Evolutionary conservation across 2,888 invertebrate genomes (phyloP).

Genomic region (Sinotaia quadrata): DNA sequence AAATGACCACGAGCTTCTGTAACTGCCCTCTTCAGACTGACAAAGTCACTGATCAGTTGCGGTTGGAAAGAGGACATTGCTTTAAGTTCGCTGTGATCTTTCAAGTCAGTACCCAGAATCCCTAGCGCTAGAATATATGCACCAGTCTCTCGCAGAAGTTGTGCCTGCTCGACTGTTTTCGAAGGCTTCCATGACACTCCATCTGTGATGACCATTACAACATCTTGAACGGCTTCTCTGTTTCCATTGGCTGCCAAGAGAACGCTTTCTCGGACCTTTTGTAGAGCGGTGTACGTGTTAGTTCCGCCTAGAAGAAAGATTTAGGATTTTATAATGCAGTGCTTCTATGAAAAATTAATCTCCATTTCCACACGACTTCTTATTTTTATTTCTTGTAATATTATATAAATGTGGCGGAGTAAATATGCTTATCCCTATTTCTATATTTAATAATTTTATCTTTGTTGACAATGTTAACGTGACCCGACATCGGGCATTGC

Average conservation of each 20-base stretch:
- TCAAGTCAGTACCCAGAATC: background rate
- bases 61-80: background rate
- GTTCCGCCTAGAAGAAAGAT: conserved; percentile 7
- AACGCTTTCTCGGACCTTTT: background rate
- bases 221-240: conserved; percentile 3
- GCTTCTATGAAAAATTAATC: too few relatives aligned
- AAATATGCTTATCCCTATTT: too few relatives aligned
- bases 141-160: background rate
- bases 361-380: too few relatives aligned
- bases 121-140: background rate
- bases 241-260: background rate
- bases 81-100: background rate
- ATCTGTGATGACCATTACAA: conserved; percentile 16
- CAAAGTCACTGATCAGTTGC: background rate
- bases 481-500: too few relatives aligned
- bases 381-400: too few relatives aligned
- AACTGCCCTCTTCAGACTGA: background rate
- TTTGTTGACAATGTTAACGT: too few relatives aligned
- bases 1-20: too few relatives aligned
- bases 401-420: too few relatives aligned
- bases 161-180: background rate
- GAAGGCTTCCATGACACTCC: conserved; percentile 7
- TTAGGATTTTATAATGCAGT: too few relatives aligned
- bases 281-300: conserved; percentile 3
- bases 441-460: too few relatives aligned